Conservation (phyloP, 1,140 invertebrate species). For the Drosophila ohnishii region DNA sequence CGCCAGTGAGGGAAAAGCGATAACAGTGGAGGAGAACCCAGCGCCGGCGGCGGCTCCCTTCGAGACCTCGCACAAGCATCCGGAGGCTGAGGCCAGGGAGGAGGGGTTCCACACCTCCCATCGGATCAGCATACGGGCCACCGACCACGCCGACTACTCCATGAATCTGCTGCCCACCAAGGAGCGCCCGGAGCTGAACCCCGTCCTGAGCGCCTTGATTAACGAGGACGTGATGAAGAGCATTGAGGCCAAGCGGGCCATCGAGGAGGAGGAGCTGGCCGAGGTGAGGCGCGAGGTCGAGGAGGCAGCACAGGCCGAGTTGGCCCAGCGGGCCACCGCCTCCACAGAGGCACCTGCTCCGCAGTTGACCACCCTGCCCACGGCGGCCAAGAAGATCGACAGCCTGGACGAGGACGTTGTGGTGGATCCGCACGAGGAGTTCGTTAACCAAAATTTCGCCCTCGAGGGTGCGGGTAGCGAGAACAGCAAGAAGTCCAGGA, state of each 20-base stretch:
- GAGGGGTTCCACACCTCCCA: conserved; percentile 78
- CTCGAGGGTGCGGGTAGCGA: conserved; percentile 77
- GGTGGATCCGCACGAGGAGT: conserved; percentile 69
- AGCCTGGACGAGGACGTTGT: conserved; percentile 64
- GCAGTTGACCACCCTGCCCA: conserved; percentile 57
- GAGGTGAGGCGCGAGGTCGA: conserved; percentile 69
- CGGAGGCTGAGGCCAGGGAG: conserved; percentile 48
- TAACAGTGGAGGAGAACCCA: conserved; percentile 3
- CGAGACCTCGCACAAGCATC: conserved; percentile 79
- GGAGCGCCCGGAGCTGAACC: conserved; percentile 80
- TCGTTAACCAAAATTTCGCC: conserved; percentile 73
- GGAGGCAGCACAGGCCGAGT: conserved; percentile 49
- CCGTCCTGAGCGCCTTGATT: conserved; percentile 78
- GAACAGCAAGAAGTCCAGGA: conserved; percentile 86
- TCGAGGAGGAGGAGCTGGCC: conserved; percentile 77
- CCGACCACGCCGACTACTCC: conserved; percentile 60
- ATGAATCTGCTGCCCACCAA: conserved; percentile 80
- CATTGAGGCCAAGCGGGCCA: conserved; percentile 81
- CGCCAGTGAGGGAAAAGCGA: conserved; percentile 11
- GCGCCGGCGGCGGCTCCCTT: conserved; percentile 33
- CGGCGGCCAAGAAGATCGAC: conserved; percentile 59
- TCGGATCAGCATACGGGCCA: conserved; percentile 61
- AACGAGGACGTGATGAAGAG: conserved; percentile 83
- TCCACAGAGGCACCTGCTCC: conserved; percentile 45
- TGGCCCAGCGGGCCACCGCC: conserved; percentile 29